Conservation (phyloP, 64 coral and sea anemone species). For the Trachythela sp. region DNA sequence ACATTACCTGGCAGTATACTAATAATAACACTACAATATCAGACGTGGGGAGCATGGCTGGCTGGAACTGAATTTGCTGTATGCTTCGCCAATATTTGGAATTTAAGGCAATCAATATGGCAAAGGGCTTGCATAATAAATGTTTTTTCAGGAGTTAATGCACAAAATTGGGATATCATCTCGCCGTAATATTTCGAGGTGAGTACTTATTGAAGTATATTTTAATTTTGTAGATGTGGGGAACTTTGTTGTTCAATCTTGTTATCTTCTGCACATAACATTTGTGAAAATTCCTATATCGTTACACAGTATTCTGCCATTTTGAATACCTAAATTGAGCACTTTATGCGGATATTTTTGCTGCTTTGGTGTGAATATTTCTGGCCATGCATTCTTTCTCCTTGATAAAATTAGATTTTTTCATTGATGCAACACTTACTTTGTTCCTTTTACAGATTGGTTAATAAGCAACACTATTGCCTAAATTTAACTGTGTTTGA, state of each 20-base stretch:
- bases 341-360: constrained; percentile 2
- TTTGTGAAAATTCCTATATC: not conserved
- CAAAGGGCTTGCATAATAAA: not conserved
- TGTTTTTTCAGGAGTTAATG: not conserved
- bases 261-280: not conserved
- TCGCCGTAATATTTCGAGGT: not conserved
- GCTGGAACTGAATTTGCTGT: not conserved
- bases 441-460: no score
- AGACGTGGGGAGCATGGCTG: not conserved
- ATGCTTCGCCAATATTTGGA: not conserved
- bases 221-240: not conserved
- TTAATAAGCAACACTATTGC: no score
- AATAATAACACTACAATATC: no score
- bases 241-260: not conserved
- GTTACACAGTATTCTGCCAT: not conserved
- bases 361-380: not conserved
- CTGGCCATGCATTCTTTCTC: no score
- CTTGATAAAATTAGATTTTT: not conserved
- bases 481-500: no score
- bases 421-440: no score
- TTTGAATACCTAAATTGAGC: not conserved
- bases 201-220: not conserved
- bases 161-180: not conserved
- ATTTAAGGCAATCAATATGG: not conserved
- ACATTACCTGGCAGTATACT: no score